Evolutionary conservation across 92 coral and sea anemone species (phyloP), one percentile per base, ranked within the genome.

Genomic region (Porites evermanni): DNA sequence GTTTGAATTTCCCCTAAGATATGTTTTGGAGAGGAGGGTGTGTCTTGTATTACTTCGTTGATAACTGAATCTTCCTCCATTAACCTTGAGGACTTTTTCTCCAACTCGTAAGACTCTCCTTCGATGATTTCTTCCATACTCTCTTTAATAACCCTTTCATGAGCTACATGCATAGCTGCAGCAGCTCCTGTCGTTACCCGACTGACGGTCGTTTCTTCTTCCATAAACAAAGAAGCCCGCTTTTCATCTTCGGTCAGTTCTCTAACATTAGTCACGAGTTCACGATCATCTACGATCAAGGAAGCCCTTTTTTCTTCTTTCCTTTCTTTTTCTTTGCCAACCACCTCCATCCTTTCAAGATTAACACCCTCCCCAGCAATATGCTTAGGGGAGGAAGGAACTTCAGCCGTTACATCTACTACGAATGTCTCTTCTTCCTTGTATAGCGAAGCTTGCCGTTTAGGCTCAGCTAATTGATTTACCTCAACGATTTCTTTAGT

Each of bases 151-250:
- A 29, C 77, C 54, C 78, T 72, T 79, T 84, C 89, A 10, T 77
- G 81, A n/a, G 85, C 92, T 12, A 78, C 64, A 65, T 89, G 77
- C 54, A 64, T 63, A 5, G 73, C 85, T 14, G 92, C 84, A 54
- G 82, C 83, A 18, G 89, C 58, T 52, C 74, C 83, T 0, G 70
- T 79, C 38, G 81, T 56, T 19, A 78, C 87, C 26, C 73, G 67
- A 53, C 81, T 64, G 56, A 84, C 83, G 24, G 38, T 70, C 19
- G 78, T 56, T 12, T 70, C 86, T 32, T 44, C 86, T 16, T 32
- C 78, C 13, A 72, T 26, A 53, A 70, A 77, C 53, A 77, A 2
- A 14, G 54, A 77, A 2, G 81, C 54, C 2, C 69, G 53, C 53
- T 82, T 70, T 60, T n/a, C 77, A 59, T 38, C 23, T 17, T 78